Conservation (phyloP, 2,113 vertebrate genomes). For the Pholis gunnellus region DNA sequence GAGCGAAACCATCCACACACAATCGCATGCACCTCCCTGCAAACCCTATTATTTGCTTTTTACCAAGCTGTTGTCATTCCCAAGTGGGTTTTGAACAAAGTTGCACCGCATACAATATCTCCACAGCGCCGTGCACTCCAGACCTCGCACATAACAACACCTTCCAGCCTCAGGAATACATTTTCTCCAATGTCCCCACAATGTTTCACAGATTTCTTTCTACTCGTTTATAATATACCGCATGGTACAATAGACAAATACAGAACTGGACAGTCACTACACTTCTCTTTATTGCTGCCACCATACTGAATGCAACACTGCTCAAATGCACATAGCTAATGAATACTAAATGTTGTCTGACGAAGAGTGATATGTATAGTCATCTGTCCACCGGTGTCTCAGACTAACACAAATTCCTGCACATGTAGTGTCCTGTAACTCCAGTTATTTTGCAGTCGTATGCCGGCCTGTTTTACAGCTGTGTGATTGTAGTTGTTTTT, state of each 20-base stretch:
- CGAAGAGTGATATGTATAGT: slow-evolving; percentile 70
- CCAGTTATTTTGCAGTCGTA: slow-evolving; percentile 25
- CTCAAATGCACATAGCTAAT: slow-evolving; percentile 67
- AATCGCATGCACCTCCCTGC: slow-evolving; percentile 2
- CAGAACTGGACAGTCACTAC: slow-evolving; percentile 69
- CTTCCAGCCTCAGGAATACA: slow-evolving; percentile 26
- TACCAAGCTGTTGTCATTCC: slow-evolving; percentile 36
- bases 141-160: slow-evolving; percentile 18
- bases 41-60: slow-evolving; percentile 17
- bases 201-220: slow-evolving; percentile 51
- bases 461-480: slow-evolving; percentile 35
- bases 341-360: slow-evolving; percentile 57
- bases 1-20: slow-evolving; percentile 35
- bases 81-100: slow-evolving; percentile 47
- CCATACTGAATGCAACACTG: slow-evolving; percentile 68
- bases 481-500: slow-evolving; percentile 52
- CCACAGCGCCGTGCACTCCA: slow-evolving; percentile 4
- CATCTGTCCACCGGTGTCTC: slow-evolving; percentile 30
- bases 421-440: slow-evolving; percentile 29
- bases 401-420: slow-evolving; percentile 23
- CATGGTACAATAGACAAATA: slow-evolving; percentile 63
- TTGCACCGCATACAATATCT: slow-evolving; percentile 26
- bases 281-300: slow-evolving; percentile 71
- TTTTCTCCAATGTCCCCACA: slow-evolving; percentile 7
- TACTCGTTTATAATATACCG: slow-evolving; percentile 42